Base-by-base conservation (phyloP, 2,888 invertebrate genomes). In the Gisinianus flammeolus region DNA sequence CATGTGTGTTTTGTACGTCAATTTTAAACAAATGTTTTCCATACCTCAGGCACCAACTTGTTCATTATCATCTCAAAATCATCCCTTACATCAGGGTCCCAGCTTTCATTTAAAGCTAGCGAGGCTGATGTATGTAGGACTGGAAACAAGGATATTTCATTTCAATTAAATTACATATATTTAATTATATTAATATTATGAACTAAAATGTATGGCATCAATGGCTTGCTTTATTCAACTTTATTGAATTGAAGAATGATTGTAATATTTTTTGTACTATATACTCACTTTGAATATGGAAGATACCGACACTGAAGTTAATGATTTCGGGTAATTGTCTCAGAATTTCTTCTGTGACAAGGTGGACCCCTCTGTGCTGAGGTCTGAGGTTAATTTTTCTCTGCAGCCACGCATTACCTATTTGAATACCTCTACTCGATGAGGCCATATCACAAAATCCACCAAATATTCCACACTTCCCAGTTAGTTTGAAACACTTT, bases 1-100 rank as follows among this genome's bases (percentile, higher is more conserved):
- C n/a, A n/a, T n/a, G n/a, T n/a, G n/a, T n/a, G n/a, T n/a, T n/a
- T n/a, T n/a, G n/a, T n/a, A n/a, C n/a, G n/a, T n/a, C n/a, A n/a
- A n/a, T n/a, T n/a, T n/a, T n/a, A n/a, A n/a, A n/a, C n/a, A n/a
- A n/a, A n/a, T n/a, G n/a, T n/a, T n/a, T n/a, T n/a, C 75, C 86
- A 85, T 86, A 90, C 90, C 88, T 98, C 97, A 88, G 97, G 97
- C 89, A 98, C 95, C 89, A 98, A 94, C 92, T 96, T 96, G 89
- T 97, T 97, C 88, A 98, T 91, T 95, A 98, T 96, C 96, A 97
- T 97, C 90, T 98, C 97, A 96, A 97, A 97, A 88, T 98, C 98
- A 88, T 96, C 96, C 89, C 96, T 91, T 85, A 80, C 87, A 87
- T 85, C 84, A 83, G 96, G 96, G 90, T 97, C 97, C 97, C 97